Percentiles rank a stretch among this genome's conserved stretches.
Conservation (phyloP, 1,140 invertebrate genomes). For the Mycetomoellerius zeteki region DNA sequence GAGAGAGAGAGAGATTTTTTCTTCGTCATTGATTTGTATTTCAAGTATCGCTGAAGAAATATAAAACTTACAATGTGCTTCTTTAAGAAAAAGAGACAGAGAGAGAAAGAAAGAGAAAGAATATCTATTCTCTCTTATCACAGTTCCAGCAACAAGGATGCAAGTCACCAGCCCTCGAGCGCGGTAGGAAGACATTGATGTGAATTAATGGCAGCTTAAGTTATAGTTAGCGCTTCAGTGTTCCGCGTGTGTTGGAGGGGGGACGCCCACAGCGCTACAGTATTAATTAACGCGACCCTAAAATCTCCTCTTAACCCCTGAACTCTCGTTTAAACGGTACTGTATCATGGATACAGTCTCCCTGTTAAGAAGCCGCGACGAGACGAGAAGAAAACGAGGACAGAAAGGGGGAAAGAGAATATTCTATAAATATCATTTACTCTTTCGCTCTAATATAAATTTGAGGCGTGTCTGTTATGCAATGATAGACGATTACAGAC, state of each 20-base stretch:
- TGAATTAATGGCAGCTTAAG: conserved; percentile 87
- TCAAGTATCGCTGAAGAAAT: not conserved
- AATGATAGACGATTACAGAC: conserved; percentile 71
- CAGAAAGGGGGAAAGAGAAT: conserved; percentile 45
- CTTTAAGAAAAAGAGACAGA: conserved; percentile 18
- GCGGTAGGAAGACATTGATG: conserved; percentile 86
- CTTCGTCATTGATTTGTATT: not conserved
- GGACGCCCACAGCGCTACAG: conserved; percentile 50
- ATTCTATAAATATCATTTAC: conserved; percentile 76
- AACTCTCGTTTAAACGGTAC: conserved; percentile 75
- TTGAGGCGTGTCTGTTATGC: conserved; percentile 66
- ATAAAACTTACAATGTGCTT: conserved; percentile 3
- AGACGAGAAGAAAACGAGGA: conserved; percentile 21
- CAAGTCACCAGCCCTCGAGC: conserved; percentile 81
- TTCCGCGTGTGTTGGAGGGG: conserved; percentile 49
- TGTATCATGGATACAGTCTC: conserved; percentile 74
- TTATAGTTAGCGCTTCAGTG: conserved; percentile 73
- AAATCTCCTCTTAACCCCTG: conserved; percentile 83
- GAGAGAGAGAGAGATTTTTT: not conserved
- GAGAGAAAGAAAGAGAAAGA: conserved; percentile 30
- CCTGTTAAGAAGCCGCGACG: conserved; percentile 57
- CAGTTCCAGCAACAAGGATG: conserved; percentile 83
- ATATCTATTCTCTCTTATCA: conserved; percentile 81
- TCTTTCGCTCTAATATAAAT: conserved; percentile 69
- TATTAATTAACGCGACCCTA: conserved; percentile 84